These are phyloP conservation scores for Yoshiicerus persimilis DNA, from an alignment of 1,140 invertebrate species.

Conservation along the genomic window DNA sequence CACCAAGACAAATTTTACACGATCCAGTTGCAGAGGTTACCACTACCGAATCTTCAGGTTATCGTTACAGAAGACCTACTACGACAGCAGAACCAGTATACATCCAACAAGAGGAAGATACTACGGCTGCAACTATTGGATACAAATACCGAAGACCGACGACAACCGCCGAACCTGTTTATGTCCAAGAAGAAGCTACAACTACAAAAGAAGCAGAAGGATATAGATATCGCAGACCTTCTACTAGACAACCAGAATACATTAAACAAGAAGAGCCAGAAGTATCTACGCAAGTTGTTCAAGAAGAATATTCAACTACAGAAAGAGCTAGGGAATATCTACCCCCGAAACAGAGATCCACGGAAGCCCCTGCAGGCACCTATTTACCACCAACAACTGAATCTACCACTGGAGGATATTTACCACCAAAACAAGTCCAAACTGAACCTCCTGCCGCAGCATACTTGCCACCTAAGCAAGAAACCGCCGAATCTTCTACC, in stretches of 20 bases:
- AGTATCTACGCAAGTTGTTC: neutral
- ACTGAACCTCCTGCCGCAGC: neutral
- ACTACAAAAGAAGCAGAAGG: neutral
- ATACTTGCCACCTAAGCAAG: neutral
- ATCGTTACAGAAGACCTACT: neutral
- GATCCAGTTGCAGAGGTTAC: neutral
- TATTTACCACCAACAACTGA: neutral
- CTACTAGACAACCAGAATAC: neutral
- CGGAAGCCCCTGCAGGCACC: neutral
- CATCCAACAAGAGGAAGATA: neutral
- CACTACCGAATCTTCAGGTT: neutral
- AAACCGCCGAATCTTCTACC: neutral
- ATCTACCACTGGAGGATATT: neutral
- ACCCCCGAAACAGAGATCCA: neutral
- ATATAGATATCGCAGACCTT: neutral
- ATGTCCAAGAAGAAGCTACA: neutral
- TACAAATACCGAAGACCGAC: constrained; percentile 10
- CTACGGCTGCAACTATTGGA: neutral
- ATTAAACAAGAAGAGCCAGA: neutral
- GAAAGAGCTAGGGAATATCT: neutral
- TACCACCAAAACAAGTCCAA: neutral
- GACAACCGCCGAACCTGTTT: neutral
- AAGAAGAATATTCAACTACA: neutral
- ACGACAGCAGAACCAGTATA: neutral
- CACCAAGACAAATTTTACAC: neutral